Conservation (phyloP, 1,140 invertebrate species). For the Dreissena polymorpha region DNA sequence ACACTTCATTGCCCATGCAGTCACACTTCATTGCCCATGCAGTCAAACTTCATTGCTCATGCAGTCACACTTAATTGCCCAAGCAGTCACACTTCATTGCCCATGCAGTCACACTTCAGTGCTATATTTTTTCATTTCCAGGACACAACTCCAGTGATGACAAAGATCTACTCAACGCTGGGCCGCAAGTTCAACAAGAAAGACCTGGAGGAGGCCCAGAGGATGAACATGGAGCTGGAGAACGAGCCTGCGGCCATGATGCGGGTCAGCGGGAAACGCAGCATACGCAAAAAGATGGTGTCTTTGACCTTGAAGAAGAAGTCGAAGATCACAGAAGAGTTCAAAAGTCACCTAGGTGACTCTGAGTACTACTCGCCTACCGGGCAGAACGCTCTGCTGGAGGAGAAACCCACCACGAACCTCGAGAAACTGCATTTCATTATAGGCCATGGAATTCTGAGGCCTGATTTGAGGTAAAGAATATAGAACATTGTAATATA, state of each 20-base stretch:
- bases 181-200: constrained; percentile 96
- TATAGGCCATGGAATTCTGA: constrained; percentile 98
- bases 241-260: constrained; percentile 69
- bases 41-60: too few species aligned
- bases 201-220: constrained; percentile 97
- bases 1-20: too few species aligned
- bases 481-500: too few species aligned
- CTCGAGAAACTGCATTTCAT: constrained; percentile 99
- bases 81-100: neutral
- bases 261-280: constrained; percentile 69
- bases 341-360: constrained; percentile 79
- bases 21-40: too few species aligned
- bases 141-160: constrained; percentile 99
- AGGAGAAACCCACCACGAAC: constrained; percentile 97
- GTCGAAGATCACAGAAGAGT: constrained; percentile 98
- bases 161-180: constrained; percentile 97
- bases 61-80: too few species aligned
- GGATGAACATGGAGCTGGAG: constrained; percentile 93
- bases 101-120: too few species aligned
- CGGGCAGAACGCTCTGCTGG: constrained; percentile 95
- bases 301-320: constrained; percentile 97
- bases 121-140: constrained; percentile 57
- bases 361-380: constrained; percentile 84
- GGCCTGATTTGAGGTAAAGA: constrained; percentile 73
- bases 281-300: constrained; percentile 93